phyloP scores from a whole-genome alignment of 2,797 vertebrate genomes.

The Otolemur crassicaudatus region DNA sequence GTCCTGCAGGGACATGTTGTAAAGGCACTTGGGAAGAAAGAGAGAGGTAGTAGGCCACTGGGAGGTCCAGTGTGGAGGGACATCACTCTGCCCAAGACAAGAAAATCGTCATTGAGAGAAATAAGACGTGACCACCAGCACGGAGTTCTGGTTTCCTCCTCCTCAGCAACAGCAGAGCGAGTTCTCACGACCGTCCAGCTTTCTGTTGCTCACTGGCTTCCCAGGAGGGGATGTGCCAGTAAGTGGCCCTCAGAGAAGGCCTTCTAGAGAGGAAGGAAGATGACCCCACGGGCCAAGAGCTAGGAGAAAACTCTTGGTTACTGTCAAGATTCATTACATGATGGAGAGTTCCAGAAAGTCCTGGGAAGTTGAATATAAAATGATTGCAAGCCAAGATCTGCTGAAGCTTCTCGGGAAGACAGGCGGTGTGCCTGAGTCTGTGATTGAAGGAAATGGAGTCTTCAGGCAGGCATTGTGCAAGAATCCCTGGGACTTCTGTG shows the following conservation, averaged over 20 bases:
- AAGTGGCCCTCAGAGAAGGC: not conserved
- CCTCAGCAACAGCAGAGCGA: not conserved
- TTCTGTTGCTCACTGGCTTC: not conserved
- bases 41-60: not conserved
- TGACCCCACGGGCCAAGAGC: not conserved
- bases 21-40: not conserved
- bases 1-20: not conserved
- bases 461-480: not conserved
- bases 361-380: not conserved
- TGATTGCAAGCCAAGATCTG: not conserved
- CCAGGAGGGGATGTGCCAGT: not conserved
- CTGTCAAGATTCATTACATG: conserved; percentile 3
- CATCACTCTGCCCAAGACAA: not conserved
- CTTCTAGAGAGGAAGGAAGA: not conserved
- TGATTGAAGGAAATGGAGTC: not conserved
- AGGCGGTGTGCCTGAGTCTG: not conserved
- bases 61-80: not conserved
- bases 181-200: not conserved
- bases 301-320: not conserved
- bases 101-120: not conserved
- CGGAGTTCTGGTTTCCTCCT: not conserved
- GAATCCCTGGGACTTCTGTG: not conserved
- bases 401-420: not conserved
- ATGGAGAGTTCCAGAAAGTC: not conserved
- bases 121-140: not conserved